Evolutionary conservation across 2,888 invertebrate species (phyloP), one percentile per base, ranked within the genome.

Genomic region (Amiota minor): DNA sequence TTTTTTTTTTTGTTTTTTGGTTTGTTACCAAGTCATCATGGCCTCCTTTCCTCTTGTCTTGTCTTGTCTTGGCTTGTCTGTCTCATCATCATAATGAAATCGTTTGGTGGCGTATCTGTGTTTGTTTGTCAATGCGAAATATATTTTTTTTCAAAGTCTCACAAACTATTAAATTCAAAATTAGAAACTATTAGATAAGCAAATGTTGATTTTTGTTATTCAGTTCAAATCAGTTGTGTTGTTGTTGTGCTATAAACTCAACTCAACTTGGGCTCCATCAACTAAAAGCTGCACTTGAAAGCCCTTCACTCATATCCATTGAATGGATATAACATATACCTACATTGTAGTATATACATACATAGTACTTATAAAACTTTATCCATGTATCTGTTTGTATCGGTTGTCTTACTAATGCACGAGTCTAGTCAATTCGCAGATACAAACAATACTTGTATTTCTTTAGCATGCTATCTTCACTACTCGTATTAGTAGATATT

Each of bases 381-480:
- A 35, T 35, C 35, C 6, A 35, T 35, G 35, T 35, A 35, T 35
- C 35, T 35, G 23, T n/a, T n/a, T n/a, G n/a, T n/a, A 9, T 6
- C 50, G n/a, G 53, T 53, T 53, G 16, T 16, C 59, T 16, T 20
- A 18, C 18, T 59, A 45, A 64, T 64, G 45, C 45, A 64, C 4
- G 16, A 59, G n/a, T 59, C 20, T 6, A 35, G 45, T 62, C 62
- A 35, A 23, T 35, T 62, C 35, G 4, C 62, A 62, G 12, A 62
- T 35, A 59, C 23, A 20, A 59, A 35, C 35, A 35, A 35, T 35
- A n/a, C n/a, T 61, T 23, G 9, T 35, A 14, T 35, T 14, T 11
- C 62, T 4, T 47, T 50, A 23, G 49, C 65, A 67, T 67, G 49
- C 65, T 4, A 67, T 49, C 49, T 67, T 67, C 65, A 49, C 65